phyloP scores from a whole-genome alignment of 2,113 vertebrate species.

The Campylomormyrus numenius region DNA sequence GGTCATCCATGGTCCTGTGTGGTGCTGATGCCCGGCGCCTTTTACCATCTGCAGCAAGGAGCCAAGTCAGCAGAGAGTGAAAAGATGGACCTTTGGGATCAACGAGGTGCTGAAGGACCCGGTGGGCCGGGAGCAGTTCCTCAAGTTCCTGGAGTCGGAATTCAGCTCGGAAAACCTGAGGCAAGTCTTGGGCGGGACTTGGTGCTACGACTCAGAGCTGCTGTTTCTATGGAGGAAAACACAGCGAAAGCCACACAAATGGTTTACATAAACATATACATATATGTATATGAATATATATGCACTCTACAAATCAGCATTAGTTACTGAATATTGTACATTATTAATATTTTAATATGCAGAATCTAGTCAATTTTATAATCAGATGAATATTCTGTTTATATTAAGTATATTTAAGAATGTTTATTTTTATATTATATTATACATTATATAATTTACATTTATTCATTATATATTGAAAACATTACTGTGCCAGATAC shows the following conservation, averaged over 20 bases:
- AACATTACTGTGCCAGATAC: neutral
- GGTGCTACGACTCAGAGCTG: neutral
- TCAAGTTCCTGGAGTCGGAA: conserved; percentile 80
- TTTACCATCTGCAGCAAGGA: conserved; percentile 63
- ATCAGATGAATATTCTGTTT: neutral
- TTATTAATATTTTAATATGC: neutral
- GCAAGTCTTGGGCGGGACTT: conserved; percentile 41
- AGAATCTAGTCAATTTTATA: neutral
- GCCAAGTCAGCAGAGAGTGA: conserved; percentile 74
- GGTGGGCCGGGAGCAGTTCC: conserved; percentile 77
- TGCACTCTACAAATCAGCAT: neutral
- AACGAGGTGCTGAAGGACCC: conserved; percentile 80
- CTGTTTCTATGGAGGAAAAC: neutral
- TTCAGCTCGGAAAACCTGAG: conserved; percentile 84
- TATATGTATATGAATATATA: neutral
- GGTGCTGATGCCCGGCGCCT: neutral
- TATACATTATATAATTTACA: neutral
- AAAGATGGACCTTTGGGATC: conserved; percentile 76
- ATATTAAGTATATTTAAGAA: neutral
- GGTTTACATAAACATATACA: neutral
- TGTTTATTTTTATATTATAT: neutral
- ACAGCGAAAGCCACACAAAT: neutral
- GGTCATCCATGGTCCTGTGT: neutral
- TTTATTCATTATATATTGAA: neutral
- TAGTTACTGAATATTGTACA: neutral